Evolutionary conservation across 2,797 vertebrate species (phyloP), one percentile per base, ranked within the genome.

Genomic region (Enteromius viviparus): DNA sequence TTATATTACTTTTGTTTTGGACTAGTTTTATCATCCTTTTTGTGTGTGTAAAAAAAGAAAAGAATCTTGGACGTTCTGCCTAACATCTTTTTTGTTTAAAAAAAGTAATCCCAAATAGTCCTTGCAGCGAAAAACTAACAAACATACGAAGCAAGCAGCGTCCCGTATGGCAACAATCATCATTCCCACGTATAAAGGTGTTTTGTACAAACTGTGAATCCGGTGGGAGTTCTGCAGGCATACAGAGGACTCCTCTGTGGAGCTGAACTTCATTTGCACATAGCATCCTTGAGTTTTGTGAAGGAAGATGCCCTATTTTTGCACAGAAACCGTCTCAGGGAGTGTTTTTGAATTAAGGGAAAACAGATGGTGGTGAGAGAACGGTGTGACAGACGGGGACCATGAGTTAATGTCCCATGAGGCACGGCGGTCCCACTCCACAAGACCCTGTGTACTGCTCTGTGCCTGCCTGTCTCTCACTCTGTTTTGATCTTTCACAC

Each of bases 311-410:
- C 21, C 29, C 76, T 49, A 47, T 76, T 76, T 76, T 82, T 70
- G 49, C 62, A 68, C 64, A 55, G 49, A 69, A 60, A 80, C 79
- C 76, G 60, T 78, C 64, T 84, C 78, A 29, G 74, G 76, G 76
- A 82, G 80, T 87, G 68, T 84, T 84, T 85, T 84, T 84, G 71
- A 89, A 76, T 83, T 76, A 84, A 76, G 49, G 80, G 47, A n/a
- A 84, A 85, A 81, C 89, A 89, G 87, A 86, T 89, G 87, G 81
- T 75, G 69, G 65, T 32, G 55, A 68, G 64, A 80, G 68, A 75
- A 66, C 77, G n/a, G 82, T 70, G 49, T 78, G 58, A 60, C 29
- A 69, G 77, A 71, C 29, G 1, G 19, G 47, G 45, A 62, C 76
- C 32, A 10, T 15, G 55, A 74, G 49, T 82, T 71, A 51, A 58